Evolutionary conservation across 2,113 vertebrate species (phyloP).

Genomic region (Paracanthobrama guichenoti): DNA sequence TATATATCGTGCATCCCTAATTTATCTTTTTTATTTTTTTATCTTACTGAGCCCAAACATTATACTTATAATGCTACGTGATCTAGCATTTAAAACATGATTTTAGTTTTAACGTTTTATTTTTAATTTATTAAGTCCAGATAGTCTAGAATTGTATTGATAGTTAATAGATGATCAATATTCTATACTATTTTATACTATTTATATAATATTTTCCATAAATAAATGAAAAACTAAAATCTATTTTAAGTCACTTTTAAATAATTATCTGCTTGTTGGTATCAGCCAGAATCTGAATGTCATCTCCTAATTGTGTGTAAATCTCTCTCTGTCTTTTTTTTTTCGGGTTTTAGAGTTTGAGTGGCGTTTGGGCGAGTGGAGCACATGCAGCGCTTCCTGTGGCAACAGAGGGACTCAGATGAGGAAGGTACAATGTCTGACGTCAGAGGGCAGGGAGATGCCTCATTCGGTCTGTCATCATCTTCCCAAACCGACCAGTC

Average conservation of each 20-base stretch:
- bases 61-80: no score
- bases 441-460: conserved; percentile 65
- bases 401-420: conserved; percentile 77
- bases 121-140: no score
- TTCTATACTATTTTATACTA: neutral
- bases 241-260: neutral
- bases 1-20: no score
- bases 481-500: conserved; percentile 69
- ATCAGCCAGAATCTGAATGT: neutral
- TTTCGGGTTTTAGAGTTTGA: conserved; percentile 68
- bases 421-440: conserved; percentile 71
- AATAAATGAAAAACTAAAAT: neutral
- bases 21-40: no score
- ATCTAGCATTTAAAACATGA: no score
- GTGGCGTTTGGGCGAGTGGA: conserved; percentile 82
- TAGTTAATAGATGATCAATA: neutral
- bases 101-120: no score
- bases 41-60: no score
- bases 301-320: neutral
- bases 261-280: neutral
- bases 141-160: neutral
- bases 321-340: neutral
- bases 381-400: conserved; percentile 82
- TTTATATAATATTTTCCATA: neutral
- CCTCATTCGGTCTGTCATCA: conserved; percentile 72